These are phyloP conservation scores for Rhinatrema bivittatum DNA, from an alignment of 2,797 vertebrate genomes.

Conservation along the genomic window DNA sequence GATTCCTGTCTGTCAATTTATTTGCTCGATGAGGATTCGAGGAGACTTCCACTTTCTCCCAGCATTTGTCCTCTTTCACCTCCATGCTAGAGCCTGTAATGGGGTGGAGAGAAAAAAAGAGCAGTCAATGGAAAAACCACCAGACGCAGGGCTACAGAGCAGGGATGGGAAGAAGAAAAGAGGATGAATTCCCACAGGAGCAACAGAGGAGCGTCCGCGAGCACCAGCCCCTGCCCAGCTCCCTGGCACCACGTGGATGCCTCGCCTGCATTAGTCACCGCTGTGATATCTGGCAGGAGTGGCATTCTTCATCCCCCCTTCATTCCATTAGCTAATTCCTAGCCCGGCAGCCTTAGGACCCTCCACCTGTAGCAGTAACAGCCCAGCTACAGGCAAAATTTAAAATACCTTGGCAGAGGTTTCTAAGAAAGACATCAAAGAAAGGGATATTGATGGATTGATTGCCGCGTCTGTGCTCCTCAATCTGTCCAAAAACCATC, in stretches of 20 bases:
- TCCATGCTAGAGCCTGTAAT: slow-evolving; percentile 74
- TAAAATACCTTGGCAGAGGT: slow-evolving; percentile 83
- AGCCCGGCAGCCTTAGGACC: too few relatives aligned
- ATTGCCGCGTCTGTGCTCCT: slow-evolving; percentile 83
- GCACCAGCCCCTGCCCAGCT: too few relatives aligned
- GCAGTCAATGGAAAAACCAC: background rate
- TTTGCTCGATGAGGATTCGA: slow-evolving; percentile 81
- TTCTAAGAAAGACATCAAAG: slow-evolving; percentile 81
- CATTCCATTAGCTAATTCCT: too few relatives aligned
- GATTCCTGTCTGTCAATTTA: slow-evolving; percentile 82
- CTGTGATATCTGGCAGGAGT: too few relatives aligned
- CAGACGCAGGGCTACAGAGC: too few relatives aligned
- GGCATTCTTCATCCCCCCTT: too few relatives aligned
- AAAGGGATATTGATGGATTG: slow-evolving; percentile 86
- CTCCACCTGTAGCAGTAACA: too few relatives aligned
- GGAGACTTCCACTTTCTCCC: slow-evolving; percentile 93
- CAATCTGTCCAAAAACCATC: slow-evolving; percentile 90
- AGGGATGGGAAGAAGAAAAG: background rate
- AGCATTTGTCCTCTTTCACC: slow-evolving; percentile 82
- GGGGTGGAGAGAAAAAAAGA: background rate
- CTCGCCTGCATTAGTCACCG: too few relatives aligned
- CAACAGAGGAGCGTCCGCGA: too few relatives aligned
- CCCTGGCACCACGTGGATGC: too few relatives aligned
- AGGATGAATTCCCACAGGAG: background rate
- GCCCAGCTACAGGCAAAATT: too few relatives aligned